phyloP scores from a whole-genome alignment of 2,888 invertebrate genomes.

The Brenthis hecate region DNA sequence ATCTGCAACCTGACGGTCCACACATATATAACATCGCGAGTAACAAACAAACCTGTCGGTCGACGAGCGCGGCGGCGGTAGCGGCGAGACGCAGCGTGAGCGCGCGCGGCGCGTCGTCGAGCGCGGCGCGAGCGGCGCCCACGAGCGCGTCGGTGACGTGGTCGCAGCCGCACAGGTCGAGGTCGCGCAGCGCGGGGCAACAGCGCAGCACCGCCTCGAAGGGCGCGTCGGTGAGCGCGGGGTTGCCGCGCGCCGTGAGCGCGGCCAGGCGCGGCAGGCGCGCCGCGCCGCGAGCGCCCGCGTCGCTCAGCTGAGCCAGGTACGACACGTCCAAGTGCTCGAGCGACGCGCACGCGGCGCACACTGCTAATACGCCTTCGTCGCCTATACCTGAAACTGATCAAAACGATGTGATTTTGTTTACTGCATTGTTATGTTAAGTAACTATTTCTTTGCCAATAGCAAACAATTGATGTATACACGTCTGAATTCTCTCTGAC shows the following conservation, averaged over 20 bases:
- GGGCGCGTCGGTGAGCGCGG: conserved; percentile 54
- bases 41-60: conserved; percentile 6
- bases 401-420: too few species aligned
- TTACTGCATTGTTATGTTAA: too few species aligned
- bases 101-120: conserved; percentile 51
- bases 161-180: conserved; percentile 71
- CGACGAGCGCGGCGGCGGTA: conserved; percentile 41
- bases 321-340: conserved; percentile 64
- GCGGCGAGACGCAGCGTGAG: conserved; percentile 57
- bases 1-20: too few species aligned
- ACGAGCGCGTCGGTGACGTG: conserved; percentile 58
- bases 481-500: too few species aligned
- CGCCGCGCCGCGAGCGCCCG: conserved; percentile 51
- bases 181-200: conserved; percentile 58
- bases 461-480: too few species aligned
- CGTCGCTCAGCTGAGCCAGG: conserved; percentile 58
- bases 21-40: too few species aligned
- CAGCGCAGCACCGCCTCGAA: conserved; percentile 50
- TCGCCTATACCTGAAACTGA: conserved; percentile 58
- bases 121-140: conserved; percentile 50
- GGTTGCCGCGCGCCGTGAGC: conserved; percentile 55
- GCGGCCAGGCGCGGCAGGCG: conserved; percentile 46
- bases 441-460: too few species aligned
- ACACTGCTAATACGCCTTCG: conserved; percentile 60
- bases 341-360: conserved; percentile 54